phyloP scores from a whole-genome alignment of 1,140 invertebrate genomes.

The Marisa cornuarietis region DNA sequence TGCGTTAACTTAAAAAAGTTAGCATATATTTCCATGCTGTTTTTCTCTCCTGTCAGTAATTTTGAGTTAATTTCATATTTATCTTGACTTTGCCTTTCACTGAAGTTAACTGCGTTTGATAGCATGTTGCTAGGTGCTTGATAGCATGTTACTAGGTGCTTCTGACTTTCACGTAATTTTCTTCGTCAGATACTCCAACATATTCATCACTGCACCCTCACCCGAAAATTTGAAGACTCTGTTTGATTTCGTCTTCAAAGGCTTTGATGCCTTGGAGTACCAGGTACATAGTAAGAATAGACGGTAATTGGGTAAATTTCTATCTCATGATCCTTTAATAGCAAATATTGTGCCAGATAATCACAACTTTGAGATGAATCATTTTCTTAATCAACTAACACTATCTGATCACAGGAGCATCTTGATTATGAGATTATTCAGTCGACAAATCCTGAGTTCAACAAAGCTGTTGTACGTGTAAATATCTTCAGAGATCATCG shows the following conservation, averaged over 20 bases:
- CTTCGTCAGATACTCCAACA: conserved; percentile 89
- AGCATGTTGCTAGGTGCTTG: no score
- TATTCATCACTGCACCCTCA: conserved; percentile 97
- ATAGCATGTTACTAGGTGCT: no score
- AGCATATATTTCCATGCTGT: not conserved
- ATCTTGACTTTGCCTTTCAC: no score
- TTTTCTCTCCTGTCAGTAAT: no score
- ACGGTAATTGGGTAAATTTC: no score
- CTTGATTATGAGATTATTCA: conserved; percentile 95
- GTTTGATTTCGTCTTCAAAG: conserved; percentile 97
- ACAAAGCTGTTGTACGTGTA: conserved; percentile 94
- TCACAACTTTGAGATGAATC: no score
- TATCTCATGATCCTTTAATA: no score
- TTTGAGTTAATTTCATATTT: no score
- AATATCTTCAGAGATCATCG: conserved; percentile 89
- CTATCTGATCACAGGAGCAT: conserved; percentile 78
- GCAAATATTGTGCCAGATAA: no score
- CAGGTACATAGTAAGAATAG: conserved; percentile 63
- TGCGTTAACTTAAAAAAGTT: no score
- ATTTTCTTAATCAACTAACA: no score
- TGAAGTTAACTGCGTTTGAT: no score
- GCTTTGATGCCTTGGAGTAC: conserved; percentile 94
- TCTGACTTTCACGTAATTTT: not conserved
- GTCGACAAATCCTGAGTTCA: conserved; percentile 95
- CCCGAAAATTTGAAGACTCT: conserved; percentile 98